phyloP scores from a whole-genome alignment of 2,888 invertebrate species.

The Mesopsocus fuscifrons region DNA sequence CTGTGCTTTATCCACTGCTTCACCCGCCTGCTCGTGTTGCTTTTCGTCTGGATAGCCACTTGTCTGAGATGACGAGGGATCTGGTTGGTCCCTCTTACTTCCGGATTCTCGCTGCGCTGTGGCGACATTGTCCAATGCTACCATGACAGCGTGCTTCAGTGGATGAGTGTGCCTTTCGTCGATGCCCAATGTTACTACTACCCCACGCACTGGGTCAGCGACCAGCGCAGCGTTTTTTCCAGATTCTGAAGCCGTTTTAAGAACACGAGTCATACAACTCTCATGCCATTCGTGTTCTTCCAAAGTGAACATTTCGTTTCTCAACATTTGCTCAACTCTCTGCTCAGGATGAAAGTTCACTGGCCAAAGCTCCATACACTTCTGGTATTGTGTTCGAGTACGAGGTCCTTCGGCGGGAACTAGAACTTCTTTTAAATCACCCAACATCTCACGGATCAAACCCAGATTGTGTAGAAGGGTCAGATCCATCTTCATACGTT shows the following conservation, averaged over 20 bases:
- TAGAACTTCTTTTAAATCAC: constrained; percentile 25
- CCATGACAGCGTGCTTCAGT: constrained; percentile 66
- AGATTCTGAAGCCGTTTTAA: constrained; percentile 29
- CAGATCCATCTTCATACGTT: constrained; percentile 23
- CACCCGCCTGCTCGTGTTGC: background rate
- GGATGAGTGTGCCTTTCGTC: constrained; percentile 39
- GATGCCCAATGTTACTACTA: constrained; percentile 45
- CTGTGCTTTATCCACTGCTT: constrained; percentile 20
- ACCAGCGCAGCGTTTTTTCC: constrained; percentile 35
- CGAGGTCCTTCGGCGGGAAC: constrained; percentile 44
- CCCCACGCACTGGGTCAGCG: constrained; percentile 47
- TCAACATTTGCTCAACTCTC: constrained; percentile 44
- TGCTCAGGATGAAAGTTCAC: constrained; percentile 68
- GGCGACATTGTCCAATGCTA: constrained; percentile 71
- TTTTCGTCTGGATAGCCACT: constrained; percentile 14
- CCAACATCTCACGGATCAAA: background rate
- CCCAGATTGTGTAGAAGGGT: constrained; percentile 21
- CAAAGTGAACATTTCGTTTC: constrained; percentile 37
- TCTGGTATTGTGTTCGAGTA: constrained; percentile 43
- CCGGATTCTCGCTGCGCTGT: constrained; percentile 48
- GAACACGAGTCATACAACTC: constrained; percentile 35
- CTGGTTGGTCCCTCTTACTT: constrained; percentile 38
- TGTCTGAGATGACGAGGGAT: constrained; percentile 16
- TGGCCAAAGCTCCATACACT: constrained; percentile 48
- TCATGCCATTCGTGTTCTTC: constrained; percentile 34